These are phyloP conservation scores for Chymomyza caudatula DNA, from an alignment of 2,888 invertebrate genomes.

Conservation along the genomic window DNA sequence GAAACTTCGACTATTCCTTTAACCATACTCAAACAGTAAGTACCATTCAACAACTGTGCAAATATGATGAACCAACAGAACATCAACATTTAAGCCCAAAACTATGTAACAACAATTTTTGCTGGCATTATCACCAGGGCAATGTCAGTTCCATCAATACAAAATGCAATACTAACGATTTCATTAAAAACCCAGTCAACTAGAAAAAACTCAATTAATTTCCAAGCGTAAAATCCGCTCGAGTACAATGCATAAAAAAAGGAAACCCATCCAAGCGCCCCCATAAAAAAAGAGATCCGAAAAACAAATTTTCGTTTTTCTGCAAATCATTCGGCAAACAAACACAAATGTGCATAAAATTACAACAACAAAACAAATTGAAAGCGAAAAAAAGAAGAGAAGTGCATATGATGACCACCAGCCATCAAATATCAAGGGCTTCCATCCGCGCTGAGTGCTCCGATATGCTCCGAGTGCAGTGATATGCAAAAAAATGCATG, in stretches of 20 bases:
- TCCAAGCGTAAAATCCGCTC: slow-evolving; percentile 50
- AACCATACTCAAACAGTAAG: neutral
- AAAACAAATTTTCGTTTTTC: slow-evolving; percentile 62
- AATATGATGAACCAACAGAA: slow-evolving; percentile 36
- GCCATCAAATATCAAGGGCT: slow-evolving; percentile 47
- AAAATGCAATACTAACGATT: slow-evolving; percentile 59
- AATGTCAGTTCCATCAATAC: slow-evolving; percentile 27
- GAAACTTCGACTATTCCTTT: too few species aligned
- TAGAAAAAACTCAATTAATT: slow-evolving; percentile 74
- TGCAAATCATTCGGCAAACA: slow-evolving; percentile 72
- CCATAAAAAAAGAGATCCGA: slow-evolving; percentile 46
- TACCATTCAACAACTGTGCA: slow-evolving; percentile 49
- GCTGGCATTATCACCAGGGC: slow-evolving; percentile 63
- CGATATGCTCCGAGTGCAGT: slow-evolving; percentile 47
- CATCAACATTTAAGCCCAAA: slow-evolving; percentile 31
- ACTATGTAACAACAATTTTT: slow-evolving; percentile 22
- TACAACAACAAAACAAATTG: slow-evolving; percentile 69
- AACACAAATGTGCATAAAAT: slow-evolving; percentile 71
- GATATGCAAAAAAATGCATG: slow-evolving; percentile 71
- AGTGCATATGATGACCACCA: slow-evolving; percentile 2
- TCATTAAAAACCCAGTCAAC: slow-evolving; percentile 73
- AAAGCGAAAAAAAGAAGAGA: slow-evolving; percentile 38
- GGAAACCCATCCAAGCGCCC: neutral
- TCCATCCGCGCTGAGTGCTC: slow-evolving; percentile 6
- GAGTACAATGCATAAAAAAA: neutral